Conservation (phyloP, 2,113 vertebrate genomes). For the Motacilla tschutschensis region DNA sequence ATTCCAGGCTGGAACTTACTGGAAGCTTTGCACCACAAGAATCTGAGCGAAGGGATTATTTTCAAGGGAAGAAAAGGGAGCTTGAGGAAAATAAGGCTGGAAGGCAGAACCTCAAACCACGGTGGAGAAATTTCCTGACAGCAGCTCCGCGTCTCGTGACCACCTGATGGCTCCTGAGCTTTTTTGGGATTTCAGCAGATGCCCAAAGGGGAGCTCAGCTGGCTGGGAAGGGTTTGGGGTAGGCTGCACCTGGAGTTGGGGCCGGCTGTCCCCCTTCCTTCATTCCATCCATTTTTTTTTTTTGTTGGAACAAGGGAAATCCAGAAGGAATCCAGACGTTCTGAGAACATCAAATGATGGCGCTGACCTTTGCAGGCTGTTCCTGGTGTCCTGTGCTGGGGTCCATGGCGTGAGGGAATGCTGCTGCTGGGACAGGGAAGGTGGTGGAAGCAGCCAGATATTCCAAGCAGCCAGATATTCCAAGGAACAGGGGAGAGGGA, state of each 20-base stretch:
- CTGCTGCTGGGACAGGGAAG: not conserved
- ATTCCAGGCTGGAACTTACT: conserved; percentile 52
- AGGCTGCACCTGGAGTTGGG: not conserved
- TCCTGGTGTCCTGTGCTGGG: not conserved
- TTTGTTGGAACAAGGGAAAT: not conserved
- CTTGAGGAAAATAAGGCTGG: conserved; percentile 33
- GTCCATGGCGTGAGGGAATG: rapidly evolving
- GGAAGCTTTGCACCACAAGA: conserved; percentile 60
- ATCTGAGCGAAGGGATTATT: conserved; percentile 42
- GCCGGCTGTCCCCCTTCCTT: not conserved
- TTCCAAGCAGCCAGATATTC: not conserved
- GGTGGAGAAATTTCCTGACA: conserved; percentile 32
- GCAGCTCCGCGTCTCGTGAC: not conserved
- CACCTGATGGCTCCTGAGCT: conserved; percentile 22
- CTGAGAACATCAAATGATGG: not conserved
- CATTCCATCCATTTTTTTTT: not conserved
- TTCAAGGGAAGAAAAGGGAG: conserved; percentile 47
- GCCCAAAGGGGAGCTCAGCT: not conserved
- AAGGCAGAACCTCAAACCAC: conserved; percentile 58
- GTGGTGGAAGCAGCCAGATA: not conserved
- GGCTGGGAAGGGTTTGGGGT: not conserved
- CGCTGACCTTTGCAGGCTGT: not conserved
- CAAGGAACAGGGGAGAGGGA: not conserved
- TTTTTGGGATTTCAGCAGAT: not conserved
- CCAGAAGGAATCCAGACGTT: not conserved